Conservation (phyloP, 1,140 invertebrate genomes). For the Drosophila ficusphila region DNA sequence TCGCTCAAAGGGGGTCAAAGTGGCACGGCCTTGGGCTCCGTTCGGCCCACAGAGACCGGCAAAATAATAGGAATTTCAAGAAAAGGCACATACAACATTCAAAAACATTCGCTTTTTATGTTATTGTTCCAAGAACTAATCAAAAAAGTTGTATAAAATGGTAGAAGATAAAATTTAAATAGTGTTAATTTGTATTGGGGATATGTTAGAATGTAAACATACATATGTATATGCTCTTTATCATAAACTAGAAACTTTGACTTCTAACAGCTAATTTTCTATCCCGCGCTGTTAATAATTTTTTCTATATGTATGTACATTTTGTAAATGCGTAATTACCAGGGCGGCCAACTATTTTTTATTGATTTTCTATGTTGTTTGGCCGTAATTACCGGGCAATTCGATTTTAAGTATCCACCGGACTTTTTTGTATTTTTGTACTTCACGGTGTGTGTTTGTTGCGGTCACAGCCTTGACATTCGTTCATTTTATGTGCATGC, state of each 20-base stretch:
- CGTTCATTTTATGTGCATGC: constrained; percentile 26
- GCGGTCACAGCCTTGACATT: constrained; percentile 45
- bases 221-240: too few species aligned
- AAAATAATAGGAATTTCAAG: not conserved
- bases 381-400: constrained; percentile 41
- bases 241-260: too few species aligned
- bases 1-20: constrained; percentile 28
- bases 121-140: too few species aligned
- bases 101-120: too few species aligned
- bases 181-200: too few species aligned
- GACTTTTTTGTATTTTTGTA: constrained; percentile 6
- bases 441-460: constrained; percentile 3
- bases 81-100: not conserved
- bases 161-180: too few species aligned
- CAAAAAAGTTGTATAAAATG: too few species aligned
- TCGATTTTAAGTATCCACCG: constrained; percentile 32
- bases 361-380: constrained; percentile 46
- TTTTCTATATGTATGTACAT: constrained; percentile 25
- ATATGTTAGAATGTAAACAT: too few species aligned
- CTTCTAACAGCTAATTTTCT: not conserved
- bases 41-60: not conserved
- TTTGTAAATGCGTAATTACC: constrained; percentile 56
- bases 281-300: constrained; percentile 16
- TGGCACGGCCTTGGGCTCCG: constrained; percentile 22
- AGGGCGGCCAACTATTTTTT: constrained; percentile 30